phyloP scores from a whole-genome alignment of 2,888 invertebrate species.

The Melieria omissa region DNA sequence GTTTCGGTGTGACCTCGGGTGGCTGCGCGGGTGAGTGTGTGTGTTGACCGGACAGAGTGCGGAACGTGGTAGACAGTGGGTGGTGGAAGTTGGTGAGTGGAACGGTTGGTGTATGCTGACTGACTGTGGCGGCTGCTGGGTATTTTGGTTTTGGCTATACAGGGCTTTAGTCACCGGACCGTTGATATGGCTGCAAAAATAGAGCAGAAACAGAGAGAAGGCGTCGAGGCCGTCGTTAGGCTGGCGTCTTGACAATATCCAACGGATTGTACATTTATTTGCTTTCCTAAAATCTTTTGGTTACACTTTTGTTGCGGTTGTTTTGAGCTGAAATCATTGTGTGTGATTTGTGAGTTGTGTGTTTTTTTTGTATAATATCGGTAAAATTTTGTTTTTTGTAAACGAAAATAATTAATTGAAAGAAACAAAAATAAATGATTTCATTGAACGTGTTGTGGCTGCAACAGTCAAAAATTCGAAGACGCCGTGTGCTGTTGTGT shows the following conservation, averaged over 20 bases:
- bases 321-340: not conserved
- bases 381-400: too few relatives aligned
- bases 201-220: conserved; percentile 43
- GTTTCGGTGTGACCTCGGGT: conserved; percentile 17
- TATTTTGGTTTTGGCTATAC: not conserved
- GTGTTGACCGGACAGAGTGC: not conserved
- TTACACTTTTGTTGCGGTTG: not conserved
- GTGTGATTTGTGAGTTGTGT: too few relatives aligned
- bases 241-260: not conserved
- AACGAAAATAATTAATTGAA: too few relatives aligned
- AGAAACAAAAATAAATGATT: too few relatives aligned
- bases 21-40: conserved; percentile 40
- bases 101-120: not conserved
- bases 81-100: too few relatives aligned
- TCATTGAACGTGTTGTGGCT: too few relatives aligned
- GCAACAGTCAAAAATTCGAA: too few relatives aligned
- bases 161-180: conserved; percentile 67
- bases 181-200: conserved; percentile 67
- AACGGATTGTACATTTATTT: conserved; percentile 19
- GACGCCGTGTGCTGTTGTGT: too few relatives aligned
- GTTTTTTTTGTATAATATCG: too few relatives aligned
- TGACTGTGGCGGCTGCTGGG: conserved; percentile 26
- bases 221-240: conserved; percentile 11
- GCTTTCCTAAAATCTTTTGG: not conserved
- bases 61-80: not conserved